phyloP scores from a whole-genome alignment of 2,888 invertebrate genomes.

The Tachina grossa region DNA sequence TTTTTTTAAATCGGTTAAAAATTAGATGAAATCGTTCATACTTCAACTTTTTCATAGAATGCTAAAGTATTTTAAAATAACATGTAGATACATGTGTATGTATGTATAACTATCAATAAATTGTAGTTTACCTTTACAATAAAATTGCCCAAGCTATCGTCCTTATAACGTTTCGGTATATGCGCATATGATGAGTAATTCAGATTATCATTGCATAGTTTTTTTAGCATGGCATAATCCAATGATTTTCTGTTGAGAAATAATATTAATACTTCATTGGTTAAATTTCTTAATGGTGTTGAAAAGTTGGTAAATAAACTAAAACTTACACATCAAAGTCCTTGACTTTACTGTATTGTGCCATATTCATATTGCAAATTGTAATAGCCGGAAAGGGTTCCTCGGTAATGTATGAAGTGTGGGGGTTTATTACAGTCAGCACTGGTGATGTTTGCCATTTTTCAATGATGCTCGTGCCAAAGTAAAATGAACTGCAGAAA shows the following conservation, averaged over 20 bases:
- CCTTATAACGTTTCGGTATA: constrained; percentile 56
- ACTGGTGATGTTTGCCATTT: constrained; percentile 90
- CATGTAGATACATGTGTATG: too few relatives aligned
- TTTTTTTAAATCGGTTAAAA: too few relatives aligned
- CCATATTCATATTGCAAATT: constrained; percentile 93
- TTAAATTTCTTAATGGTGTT: background rate
- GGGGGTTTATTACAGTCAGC: constrained; percentile 89
- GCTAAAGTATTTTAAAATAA: too few relatives aligned
- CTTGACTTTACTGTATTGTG: constrained; percentile 84
- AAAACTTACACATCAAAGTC: constrained; percentile 73
- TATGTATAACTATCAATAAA: background rate
- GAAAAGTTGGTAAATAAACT: too few relatives aligned
- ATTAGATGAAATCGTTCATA: too few relatives aligned
- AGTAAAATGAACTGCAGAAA: constrained; percentile 86
- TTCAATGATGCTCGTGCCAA: constrained; percentile 87
- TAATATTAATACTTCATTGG: too few relatives aligned
- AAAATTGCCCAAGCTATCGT: constrained; percentile 75
- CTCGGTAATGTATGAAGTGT: constrained; percentile 85
- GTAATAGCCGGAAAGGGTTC: constrained; percentile 93
- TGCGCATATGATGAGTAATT: constrained; percentile 73
- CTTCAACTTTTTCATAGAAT: too few relatives aligned
- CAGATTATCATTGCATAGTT: constrained; percentile 74
- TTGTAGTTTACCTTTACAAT: constrained; percentile 67
- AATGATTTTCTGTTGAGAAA: constrained; percentile 86
- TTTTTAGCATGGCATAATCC: constrained; percentile 82